phyloP scores from a whole-genome alignment of 1,140 invertebrate species.

The Lucilia cuprina region DNA sequence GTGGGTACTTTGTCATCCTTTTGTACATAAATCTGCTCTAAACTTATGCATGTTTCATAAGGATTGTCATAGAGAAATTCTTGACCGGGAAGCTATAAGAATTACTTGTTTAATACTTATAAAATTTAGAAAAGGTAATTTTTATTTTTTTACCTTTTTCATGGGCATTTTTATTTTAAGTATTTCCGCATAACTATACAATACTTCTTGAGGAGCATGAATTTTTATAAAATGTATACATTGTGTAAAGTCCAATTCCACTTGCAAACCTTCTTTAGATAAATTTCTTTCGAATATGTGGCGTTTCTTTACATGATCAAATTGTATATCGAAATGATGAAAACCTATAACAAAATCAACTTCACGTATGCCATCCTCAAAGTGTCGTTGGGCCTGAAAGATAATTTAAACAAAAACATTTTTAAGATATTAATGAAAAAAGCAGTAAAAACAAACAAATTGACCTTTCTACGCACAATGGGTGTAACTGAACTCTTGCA shows the following conservation, averaged over 20 bases:
- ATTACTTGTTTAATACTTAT: too few species aligned
- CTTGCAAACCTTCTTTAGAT: conserved; percentile 67
- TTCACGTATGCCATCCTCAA: conserved; percentile 61
- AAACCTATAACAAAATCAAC: conserved; percentile 76
- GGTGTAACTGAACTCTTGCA: too few species aligned
- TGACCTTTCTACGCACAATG: too few species aligned
- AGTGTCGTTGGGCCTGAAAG: conserved; percentile 57
- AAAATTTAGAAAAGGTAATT: too few species aligned
- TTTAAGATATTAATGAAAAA: too few species aligned
- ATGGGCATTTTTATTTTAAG: conserved; percentile 90
- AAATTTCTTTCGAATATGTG: conserved; percentile 70
- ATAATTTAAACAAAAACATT: too few species aligned
- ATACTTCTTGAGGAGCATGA: conserved; percentile 80
- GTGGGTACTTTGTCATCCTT: too few species aligned
- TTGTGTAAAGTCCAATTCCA: conserved; percentile 69
- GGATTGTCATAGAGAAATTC: too few species aligned
- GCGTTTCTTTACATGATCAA: conserved; percentile 62
- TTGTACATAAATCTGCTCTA: too few species aligned
- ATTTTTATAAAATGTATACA: conserved; percentile 74
- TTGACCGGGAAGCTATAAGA: too few species aligned
- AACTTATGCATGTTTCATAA: too few species aligned
- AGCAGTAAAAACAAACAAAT: too few species aligned
- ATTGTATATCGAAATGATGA: conserved; percentile 60
- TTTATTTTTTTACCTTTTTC: conserved; percentile 67
- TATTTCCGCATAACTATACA: conserved; percentile 84